phyloP scores from a whole-genome alignment of 2,113 vertebrate species.

The Psammodynastes pulverulentus region DNA sequence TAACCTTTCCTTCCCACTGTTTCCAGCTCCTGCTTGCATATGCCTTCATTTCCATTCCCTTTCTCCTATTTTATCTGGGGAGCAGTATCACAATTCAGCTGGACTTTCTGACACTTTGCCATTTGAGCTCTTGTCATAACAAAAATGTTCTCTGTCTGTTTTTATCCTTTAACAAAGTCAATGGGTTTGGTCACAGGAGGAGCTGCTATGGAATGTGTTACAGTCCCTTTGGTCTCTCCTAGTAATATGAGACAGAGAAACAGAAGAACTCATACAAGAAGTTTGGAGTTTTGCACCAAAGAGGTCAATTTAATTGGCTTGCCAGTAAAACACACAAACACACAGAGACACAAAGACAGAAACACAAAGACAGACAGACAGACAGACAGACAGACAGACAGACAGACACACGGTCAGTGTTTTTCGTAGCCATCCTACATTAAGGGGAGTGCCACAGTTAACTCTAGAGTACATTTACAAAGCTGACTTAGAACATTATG shows the following conservation, averaged over 20 bases:
- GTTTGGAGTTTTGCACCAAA: slow-evolving; percentile 28
- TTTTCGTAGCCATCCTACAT: not conserved
- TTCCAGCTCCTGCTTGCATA: not conserved
- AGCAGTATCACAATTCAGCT: slow-evolving; percentile 29
- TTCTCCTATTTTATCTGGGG: slow-evolving; percentile 22
- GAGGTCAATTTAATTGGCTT: not conserved
- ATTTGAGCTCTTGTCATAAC: slow-evolving; percentile 46
- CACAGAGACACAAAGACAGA: not conserved
- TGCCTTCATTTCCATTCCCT: slow-evolving; percentile 47
- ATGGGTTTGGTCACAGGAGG: slow-evolving; percentile 18
- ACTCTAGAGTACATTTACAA: not conserved
- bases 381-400: not conserved
- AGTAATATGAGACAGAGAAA: slow-evolving; percentile 6
- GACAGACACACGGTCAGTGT: not conserved
- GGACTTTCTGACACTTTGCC: slow-evolving; percentile 36
- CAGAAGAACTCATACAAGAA: slow-evolving; percentile 41
- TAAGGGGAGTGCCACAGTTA: not conserved
- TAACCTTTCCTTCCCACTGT: slow-evolving; percentile 30
- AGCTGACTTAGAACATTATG: not conserved
- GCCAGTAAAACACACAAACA: not conserved
- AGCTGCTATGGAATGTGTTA: slow-evolving; percentile 15
- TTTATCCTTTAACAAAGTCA: slow-evolving; percentile 40
- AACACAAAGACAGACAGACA: not conserved
- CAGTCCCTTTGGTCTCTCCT: slow-evolving; percentile 27
- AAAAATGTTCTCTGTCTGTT: slow-evolving; percentile 29